Percentiles rank a stretch among this genome's conserved stretches.
phyloP scores from a whole-genome alignment of 92 coral and sea anemone species.

The Nematostella vectensis region DNA sequence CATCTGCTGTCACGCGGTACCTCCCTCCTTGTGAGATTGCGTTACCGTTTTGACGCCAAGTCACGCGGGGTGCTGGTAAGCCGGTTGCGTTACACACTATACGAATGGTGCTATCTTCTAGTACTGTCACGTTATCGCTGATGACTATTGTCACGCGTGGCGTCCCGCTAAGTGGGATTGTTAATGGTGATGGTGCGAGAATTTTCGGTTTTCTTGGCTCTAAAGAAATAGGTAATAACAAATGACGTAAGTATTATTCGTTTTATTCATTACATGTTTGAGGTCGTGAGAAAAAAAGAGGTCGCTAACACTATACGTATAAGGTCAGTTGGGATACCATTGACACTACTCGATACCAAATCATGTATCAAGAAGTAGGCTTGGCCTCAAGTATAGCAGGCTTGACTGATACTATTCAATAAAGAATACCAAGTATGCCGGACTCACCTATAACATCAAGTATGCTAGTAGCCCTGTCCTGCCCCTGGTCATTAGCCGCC shows the following conservation, averaged over 20 bases:
- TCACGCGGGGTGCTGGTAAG: conserved; percentile 52
- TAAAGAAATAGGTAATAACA: conserved; percentile 4
- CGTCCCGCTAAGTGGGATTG: conserved; percentile 28
- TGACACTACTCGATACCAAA: no score
- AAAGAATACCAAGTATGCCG: no score
- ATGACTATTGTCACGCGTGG: conserved; percentile 46
- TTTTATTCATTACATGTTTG: no score
- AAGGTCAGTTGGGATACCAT: no score
- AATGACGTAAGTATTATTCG: no score
- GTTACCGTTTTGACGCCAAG: conserved; percentile 54
- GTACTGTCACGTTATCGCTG: conserved; percentile 53
- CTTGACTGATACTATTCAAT: no score
- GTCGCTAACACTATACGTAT: no score
- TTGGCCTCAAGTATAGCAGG: no score
- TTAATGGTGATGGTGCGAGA: conserved; percentile 10
- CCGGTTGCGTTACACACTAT: conserved; percentile 60
- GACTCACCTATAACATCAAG: conserved; percentile 50
- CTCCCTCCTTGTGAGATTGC: conserved; percentile 10
- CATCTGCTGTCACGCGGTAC: conserved; percentile 6
- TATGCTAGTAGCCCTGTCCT: conserved; percentile 19
- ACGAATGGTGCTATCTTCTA: conserved; percentile 37
- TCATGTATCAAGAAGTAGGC: no score
- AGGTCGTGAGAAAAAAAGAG: no score
- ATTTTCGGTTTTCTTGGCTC: conserved; percentile 31
- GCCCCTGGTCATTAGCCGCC: conserved; percentile 38